Percentiles rank a stretch among this genome's conserved stretches.
These are phyloP conservation scores for Ciconia boyciana DNA, from an alignment of 2,113 vertebrate genomes.

Conservation along the genomic window DNA sequence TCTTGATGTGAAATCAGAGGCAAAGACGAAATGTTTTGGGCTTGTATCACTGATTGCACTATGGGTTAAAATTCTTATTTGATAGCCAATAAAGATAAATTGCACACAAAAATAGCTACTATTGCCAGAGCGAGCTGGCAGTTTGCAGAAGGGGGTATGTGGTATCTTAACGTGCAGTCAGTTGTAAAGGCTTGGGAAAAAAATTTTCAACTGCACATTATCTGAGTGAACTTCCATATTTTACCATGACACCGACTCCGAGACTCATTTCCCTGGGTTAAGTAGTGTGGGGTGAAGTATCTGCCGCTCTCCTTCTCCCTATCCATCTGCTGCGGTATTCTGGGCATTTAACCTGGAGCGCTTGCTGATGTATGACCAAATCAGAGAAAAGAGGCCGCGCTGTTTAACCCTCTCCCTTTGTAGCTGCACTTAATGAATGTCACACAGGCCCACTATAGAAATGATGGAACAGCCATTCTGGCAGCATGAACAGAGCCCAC, in stretches of 20 bases:
- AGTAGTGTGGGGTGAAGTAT: constrained; percentile 69
- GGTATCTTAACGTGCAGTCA: constrained; percentile 31
- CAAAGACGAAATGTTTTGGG: background rate
- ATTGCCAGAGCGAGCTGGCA: background rate
- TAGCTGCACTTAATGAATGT: constrained; percentile 75
- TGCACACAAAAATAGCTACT: background rate
- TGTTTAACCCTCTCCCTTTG: constrained; percentile 67
- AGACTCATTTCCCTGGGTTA: constrained; percentile 67
- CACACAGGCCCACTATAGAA: constrained; percentile 68
- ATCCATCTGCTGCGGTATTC: constrained; percentile 55
- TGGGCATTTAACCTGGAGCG: constrained; percentile 46
- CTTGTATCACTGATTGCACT: background rate
- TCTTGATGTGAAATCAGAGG: background rate
- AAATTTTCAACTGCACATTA: constrained; percentile 57
- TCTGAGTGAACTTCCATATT: constrained; percentile 72
- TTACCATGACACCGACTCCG: constrained; percentile 66
- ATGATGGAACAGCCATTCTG: constrained; percentile 69
- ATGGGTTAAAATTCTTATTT: constrained; percentile 1
- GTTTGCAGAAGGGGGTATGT: background rate
- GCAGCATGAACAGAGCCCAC: constrained; percentile 45
- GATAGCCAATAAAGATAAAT: constrained; percentile 46
- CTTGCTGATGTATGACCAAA: constrained; percentile 44
- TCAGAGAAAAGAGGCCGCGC: constrained; percentile 59
- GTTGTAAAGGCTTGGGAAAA: background rate
- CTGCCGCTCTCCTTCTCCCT: constrained; percentile 47